A percentile compares a stretch with the other conserved stretches of the same genome.
Conservation (phyloP, 1,140 invertebrate genomes). For the Bursaphelenchus mucronatus region DNA sequence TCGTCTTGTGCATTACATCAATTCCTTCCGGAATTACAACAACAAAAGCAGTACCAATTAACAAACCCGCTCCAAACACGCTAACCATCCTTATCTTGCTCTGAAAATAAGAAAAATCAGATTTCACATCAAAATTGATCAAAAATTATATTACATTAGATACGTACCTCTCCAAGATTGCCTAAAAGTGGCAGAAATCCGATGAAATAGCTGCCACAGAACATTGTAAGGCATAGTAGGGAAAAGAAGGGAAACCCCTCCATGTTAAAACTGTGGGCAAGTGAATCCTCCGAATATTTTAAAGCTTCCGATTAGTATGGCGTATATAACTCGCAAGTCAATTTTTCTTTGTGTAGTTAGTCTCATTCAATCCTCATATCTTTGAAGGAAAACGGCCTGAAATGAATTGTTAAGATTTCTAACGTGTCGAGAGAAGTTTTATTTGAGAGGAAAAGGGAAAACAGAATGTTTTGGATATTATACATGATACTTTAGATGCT, state of each 20-base stretch:
- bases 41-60: constrained; percentile 93
- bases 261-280: constrained; percentile 20
- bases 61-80: constrained; percentile 86
- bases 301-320: too few relatives aligned
- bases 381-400: too few relatives aligned
- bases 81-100: constrained; percentile 88
- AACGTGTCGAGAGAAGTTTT: too few relatives aligned
- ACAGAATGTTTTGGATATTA: too few relatives aligned
- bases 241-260: constrained; percentile 27
- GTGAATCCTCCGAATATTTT: constrained; percentile 7
- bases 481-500: too few relatives aligned
- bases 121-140: constrained; percentile 17
- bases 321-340: too few relatives aligned
- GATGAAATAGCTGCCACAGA: constrained; percentile 85
- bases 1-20: constrained; percentile 69
- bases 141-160: constrained; percentile 21
- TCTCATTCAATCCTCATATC: too few relatives aligned
- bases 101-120: constrained; percentile 67
- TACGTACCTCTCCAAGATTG: constrained; percentile 81
- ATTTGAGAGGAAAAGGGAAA: too few relatives aligned
- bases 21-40: constrained; percentile 99
- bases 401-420: too few relatives aligned
- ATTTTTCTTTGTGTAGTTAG: too few relatives aligned
- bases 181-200: constrained; percentile 88
- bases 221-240: constrained; percentile 69